phyloP scores from a whole-genome alignment of 2,113 vertebrate genomes.

The Macquaria ambigua region DNA sequence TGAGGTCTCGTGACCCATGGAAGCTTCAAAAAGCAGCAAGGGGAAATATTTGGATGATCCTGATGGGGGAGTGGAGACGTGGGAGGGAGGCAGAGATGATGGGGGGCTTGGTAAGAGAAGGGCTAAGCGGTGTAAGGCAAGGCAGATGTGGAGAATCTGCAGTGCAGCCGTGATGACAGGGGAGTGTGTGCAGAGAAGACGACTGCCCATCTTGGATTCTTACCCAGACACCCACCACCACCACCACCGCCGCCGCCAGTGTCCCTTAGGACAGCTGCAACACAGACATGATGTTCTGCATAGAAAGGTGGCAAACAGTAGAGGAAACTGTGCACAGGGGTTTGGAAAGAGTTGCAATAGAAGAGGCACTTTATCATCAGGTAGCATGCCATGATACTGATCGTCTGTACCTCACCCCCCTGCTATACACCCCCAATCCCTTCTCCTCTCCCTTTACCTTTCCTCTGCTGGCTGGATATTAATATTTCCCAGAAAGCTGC shows the following conservation, averaged over 20 bases:
- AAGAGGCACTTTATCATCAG: slow-evolving; percentile 64
- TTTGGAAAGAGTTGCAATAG: slow-evolving; percentile 30
- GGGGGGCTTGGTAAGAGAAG: slow-evolving; percentile 67
- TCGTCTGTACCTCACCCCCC: slow-evolving; percentile 62
- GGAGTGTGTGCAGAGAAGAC: slow-evolving; percentile 58
- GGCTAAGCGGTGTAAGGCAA: slow-evolving; percentile 86
- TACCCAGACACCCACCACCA: slow-evolving; percentile 27
- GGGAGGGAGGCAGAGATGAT: slow-evolving; percentile 75
- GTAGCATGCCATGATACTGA: slow-evolving; percentile 67
- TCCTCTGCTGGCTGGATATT: slow-evolving; percentile 74
- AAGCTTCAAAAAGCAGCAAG: slow-evolving; percentile 91
- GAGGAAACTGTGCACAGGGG: slow-evolving; percentile 29
- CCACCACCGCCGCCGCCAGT: neutral
- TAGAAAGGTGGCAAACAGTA: slow-evolving; percentile 38
- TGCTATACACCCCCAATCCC: slow-evolving; percentile 49
- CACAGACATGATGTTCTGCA: slow-evolving; percentile 35
- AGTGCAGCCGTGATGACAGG: slow-evolving; percentile 74
- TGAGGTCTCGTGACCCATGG: slow-evolving; percentile 91
- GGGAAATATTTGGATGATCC: slow-evolving; percentile 92
- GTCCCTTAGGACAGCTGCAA: slow-evolving; percentile 34
- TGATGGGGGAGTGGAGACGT: slow-evolving; percentile 82
- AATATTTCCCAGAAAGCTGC: slow-evolving; percentile 82
- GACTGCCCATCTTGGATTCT: slow-evolving; percentile 52
- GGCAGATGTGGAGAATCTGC: slow-evolving; percentile 93
- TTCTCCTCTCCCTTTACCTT: slow-evolving; percentile 65